These are phyloP conservation scores for Herpailurus yagouaroundi DNA, from an alignment of 2,113 vertebrate species.

Conservation along the genomic window DNA sequence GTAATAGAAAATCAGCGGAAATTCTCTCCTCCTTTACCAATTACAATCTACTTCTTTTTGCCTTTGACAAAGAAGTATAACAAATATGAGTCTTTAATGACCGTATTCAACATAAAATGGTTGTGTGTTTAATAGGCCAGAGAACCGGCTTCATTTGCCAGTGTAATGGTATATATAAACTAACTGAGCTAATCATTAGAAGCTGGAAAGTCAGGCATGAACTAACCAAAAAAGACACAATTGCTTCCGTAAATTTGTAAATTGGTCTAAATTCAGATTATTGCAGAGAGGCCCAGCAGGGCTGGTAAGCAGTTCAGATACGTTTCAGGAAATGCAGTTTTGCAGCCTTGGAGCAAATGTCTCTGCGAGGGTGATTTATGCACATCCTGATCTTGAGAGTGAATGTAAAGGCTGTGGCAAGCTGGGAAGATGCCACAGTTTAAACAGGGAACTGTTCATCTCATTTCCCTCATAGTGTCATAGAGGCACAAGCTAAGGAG, in stretches of 20 bases:
- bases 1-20: neutral
- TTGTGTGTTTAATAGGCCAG: neutral
- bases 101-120: neutral
- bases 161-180: neutral
- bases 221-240: neutral
- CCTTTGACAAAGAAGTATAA: neutral
- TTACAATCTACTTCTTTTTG: neutral
- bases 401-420: neutral
- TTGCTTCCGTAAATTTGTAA: constrained; percentile 31
- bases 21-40: neutral
- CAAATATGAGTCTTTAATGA: neutral
- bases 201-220: neutral
- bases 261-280: constrained; percentile 22
- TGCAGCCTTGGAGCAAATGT: neutral
- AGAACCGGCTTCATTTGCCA: neutral
- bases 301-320: neutral
- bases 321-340: constrained; percentile 28
- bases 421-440: neutral
- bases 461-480: neutral
- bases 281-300: neutral
- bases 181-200: neutral
- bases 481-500: neutral
- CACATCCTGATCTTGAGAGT: neutral
- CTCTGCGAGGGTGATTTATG: neutral
- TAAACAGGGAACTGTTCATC: neutral